phyloP scores from a whole-genome alignment of 2,113 vertebrate species.

The Zosterops hypoxanthus region DNA sequence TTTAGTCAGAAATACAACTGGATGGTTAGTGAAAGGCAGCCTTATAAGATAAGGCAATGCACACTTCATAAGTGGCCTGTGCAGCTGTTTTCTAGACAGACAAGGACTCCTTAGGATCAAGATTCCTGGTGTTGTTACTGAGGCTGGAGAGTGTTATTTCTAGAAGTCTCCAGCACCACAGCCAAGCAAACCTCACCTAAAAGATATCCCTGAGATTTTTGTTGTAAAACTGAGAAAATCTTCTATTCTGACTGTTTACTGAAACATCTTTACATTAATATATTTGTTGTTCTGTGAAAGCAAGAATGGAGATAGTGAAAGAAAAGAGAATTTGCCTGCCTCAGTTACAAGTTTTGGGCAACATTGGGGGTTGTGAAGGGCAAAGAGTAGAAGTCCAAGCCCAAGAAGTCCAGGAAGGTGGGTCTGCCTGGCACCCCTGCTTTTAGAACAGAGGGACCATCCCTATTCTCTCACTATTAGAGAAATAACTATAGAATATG shows the following conservation, averaged over 20 bases:
- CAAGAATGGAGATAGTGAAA: neutral
- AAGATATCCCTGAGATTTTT: neutral
- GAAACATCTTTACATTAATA: neutral
- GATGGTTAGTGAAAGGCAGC: neutral
- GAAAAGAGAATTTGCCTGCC: neutral
- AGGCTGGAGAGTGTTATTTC: neutral
- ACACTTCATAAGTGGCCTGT: neutral
- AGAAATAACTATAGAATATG: neutral
- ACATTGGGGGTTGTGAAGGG: neutral
- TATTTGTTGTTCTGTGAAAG: neutral
- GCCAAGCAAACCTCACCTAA: neutral
- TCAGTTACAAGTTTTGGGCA: neutral
- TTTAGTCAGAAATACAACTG: neutral
- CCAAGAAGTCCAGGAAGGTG: neutral
- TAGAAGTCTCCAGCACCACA: neutral
- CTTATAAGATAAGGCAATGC: neutral
- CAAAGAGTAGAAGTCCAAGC: neutral
- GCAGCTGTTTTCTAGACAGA: neutral
- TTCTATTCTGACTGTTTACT: neutral
- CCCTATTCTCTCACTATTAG: neutral
- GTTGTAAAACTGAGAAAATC: neutral
- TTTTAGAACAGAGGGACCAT: neutral
- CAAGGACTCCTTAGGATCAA: neutral
- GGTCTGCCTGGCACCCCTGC: neutral
- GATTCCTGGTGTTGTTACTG: neutral